Conservation (phyloP, 2,113 vertebrate genomes). For the Antechinus flavipes region DNA sequence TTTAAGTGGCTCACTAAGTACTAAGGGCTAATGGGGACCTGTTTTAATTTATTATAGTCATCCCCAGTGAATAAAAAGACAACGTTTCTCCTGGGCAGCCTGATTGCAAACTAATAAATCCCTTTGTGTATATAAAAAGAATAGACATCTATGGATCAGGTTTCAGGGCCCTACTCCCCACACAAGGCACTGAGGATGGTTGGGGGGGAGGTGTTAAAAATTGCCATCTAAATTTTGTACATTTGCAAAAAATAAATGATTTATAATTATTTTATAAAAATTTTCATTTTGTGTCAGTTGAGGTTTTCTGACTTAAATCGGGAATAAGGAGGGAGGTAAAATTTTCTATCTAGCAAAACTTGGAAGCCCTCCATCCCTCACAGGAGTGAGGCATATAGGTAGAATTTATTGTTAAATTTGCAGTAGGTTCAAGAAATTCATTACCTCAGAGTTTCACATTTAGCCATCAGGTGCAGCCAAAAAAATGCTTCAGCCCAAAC, state of each 20-base stretch:
- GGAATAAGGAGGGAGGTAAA: background rate
- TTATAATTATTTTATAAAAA: background rate
- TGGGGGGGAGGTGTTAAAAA: background rate
- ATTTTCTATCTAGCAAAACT: background rate
- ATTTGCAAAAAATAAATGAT: background rate
- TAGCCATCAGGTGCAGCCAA: background rate
- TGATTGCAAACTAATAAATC: constrained; percentile 83
- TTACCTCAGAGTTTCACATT: background rate
- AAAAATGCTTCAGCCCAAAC: constrained; percentile 44
- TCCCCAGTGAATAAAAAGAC: constrained; percentile 81
- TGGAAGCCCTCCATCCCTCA: background rate
- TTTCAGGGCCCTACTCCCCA: constrained; percentile 45
- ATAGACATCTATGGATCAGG: constrained; percentile 69
- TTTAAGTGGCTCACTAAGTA: constrained; percentile 81
- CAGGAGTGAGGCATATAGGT: background rate
- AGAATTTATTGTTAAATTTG: background rate
- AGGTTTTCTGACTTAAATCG: background rate
- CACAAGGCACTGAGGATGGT: background rate
- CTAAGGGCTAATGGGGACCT: constrained; percentile 76
- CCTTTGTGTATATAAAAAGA: constrained; percentile 79
- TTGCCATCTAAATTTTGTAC: background rate
- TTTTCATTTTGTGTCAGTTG: background rate
- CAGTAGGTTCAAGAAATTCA: background rate
- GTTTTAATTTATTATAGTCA: constrained; percentile 83
- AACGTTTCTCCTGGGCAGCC: constrained; percentile 77